These are phyloP conservation scores for Apotomis turbidana DNA, from an alignment of 2,888 invertebrate species.

Conservation along the genomic window DNA sequence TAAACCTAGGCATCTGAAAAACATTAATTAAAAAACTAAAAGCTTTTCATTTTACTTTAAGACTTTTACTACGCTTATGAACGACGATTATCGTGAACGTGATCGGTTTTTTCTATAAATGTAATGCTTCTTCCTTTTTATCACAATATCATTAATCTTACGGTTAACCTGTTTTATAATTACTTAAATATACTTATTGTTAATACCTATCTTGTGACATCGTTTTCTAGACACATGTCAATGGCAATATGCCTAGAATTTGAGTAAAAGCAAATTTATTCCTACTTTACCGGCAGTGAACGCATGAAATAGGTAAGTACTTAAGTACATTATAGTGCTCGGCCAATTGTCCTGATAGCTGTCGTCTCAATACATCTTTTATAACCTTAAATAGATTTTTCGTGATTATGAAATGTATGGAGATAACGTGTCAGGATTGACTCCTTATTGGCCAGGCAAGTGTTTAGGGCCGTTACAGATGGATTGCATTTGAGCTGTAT, in stretches of 20 bases:
- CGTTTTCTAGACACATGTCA: constrained; percentile 26
- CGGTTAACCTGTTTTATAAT: neutral
- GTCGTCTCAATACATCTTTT: no score
- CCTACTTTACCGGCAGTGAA: constrained; percentile 28
- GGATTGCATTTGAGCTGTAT: no score
- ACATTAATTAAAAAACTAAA: no score
- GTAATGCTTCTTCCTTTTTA: neutral
- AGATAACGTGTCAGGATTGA: no score
- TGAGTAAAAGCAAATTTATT: neutral
- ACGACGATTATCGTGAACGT: neutral
- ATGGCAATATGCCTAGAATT: constrained; percentile 19
- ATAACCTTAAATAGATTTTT: no score
- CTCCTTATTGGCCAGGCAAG: no score
- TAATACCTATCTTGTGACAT: constrained; percentile 22
- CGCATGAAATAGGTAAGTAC: neutral
- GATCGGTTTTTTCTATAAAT: neutral
- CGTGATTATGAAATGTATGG: no score
- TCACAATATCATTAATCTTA: constrained; percentile 23
- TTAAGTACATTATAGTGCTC: neutral
- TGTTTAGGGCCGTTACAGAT: no score
- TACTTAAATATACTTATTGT: constrained; percentile 8
- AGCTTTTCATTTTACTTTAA: neutral
- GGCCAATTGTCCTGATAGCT: no score
- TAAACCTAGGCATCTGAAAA: no score
- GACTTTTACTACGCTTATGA: neutral